Percentiles rank a stretch among this genome's conserved stretches.
Evolutionary conservation across 2,888 invertebrate genomes (phyloP).

Genomic region (Agriopis marginaria): DNA sequence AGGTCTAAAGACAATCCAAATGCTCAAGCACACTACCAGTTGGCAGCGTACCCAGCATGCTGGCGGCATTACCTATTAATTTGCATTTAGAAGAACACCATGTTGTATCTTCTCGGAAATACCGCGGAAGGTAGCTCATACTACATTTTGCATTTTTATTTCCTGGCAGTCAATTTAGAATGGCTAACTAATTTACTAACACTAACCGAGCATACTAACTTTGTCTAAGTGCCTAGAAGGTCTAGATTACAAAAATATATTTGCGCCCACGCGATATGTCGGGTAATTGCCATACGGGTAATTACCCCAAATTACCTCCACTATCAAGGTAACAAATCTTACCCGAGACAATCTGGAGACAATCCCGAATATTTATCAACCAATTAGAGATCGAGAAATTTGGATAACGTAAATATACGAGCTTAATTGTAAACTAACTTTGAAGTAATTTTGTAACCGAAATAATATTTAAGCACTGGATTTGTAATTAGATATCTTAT

Average conservation of each 20-base stretch:
- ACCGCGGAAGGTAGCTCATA: too few relatives aligned
- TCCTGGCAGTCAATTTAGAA: too few relatives aligned
- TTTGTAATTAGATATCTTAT: conserved; percentile 3
- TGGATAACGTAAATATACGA: conserved; percentile 36
- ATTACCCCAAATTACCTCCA: conserved; percentile 24
- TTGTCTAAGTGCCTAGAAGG: not conserved
- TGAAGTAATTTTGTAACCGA: conserved; percentile 10
- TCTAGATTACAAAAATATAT: not conserved
- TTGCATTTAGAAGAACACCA: too few relatives aligned
- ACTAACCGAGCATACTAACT: not conserved
- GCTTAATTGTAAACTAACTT: conserved; percentile 12
- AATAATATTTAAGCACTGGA: conserved; percentile 7
- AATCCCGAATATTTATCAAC: conserved; percentile 38
- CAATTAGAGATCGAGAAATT: conserved; percentile 39
- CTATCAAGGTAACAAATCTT: conserved; percentile 15
- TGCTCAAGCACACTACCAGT: too few relatives aligned
- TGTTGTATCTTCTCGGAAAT: too few relatives aligned
- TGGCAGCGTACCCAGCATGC: too few relatives aligned
- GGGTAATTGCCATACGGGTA: conserved; percentile 8
- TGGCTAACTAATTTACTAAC: too few relatives aligned
- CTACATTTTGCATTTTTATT: too few relatives aligned
- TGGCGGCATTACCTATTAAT: too few relatives aligned
- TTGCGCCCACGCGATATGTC: conserved; percentile 2
- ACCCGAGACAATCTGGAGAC: conserved; percentile 24
- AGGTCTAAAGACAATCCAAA: too few relatives aligned